Percentiles rank a stretch among this genome's conserved stretches.
phyloP scores from a whole-genome alignment of 2,113 vertebrate species.

The Fregetta grallaria region DNA sequence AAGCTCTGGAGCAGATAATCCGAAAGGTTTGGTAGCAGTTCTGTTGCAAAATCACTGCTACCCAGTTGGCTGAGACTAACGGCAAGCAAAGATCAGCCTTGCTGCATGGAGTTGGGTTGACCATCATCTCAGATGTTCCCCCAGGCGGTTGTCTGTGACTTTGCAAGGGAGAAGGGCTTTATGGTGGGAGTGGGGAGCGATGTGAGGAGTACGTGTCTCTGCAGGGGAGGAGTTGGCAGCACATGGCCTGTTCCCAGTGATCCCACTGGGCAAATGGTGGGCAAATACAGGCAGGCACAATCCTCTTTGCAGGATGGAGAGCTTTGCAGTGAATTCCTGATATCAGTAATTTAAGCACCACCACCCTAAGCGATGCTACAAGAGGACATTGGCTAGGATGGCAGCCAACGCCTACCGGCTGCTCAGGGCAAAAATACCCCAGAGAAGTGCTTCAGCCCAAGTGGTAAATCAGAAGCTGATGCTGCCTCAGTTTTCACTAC shows the following conservation, averaged over 20 bases:
- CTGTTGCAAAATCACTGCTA: not conserved
- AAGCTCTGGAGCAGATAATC: not conserved
- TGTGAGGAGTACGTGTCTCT: accelerated
- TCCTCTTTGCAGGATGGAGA: not conserved
- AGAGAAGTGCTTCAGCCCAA: not conserved
- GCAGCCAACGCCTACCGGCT: not conserved
- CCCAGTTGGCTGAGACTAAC: not conserved
- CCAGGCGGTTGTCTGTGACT: accelerated
- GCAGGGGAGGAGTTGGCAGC: not conserved
- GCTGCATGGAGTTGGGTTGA: not conserved
- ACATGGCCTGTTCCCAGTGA: not conserved
- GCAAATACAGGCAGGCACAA: not conserved
- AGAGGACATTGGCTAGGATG: not conserved
- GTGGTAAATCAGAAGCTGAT: not conserved
- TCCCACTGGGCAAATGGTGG: not conserved
- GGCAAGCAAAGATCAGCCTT: not conserved
- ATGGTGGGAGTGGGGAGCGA: accelerated
- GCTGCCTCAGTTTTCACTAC: not conserved
- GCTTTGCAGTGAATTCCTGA: not conserved
- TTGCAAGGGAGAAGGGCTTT: not conserved
- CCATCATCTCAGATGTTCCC: not conserved
- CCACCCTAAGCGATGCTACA: not conserved
- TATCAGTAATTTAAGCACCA: not conserved
- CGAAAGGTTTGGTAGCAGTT: not conserved
- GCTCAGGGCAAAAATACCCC: accelerated